phyloP scores from a whole-genome alignment of 1,140 invertebrate species.

The Saccostrea echinata region DNA sequence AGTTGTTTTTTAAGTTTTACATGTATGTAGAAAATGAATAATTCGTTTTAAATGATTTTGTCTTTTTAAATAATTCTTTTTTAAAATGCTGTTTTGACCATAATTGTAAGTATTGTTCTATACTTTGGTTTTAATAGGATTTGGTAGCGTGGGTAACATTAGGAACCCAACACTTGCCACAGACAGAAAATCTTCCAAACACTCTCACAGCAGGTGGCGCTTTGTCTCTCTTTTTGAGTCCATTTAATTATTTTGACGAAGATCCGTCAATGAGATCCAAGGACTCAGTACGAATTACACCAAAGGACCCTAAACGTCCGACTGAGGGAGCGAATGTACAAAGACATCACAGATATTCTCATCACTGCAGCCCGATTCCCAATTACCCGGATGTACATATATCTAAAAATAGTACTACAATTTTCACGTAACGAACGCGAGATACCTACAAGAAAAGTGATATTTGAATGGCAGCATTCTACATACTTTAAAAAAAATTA shows the following conservation, averaged over 20 bases:
- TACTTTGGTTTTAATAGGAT: conserved; percentile 65
- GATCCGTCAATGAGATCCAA: conserved; percentile 69
- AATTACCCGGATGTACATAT: conserved; percentile 49
- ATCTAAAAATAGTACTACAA: conserved; percentile 52
- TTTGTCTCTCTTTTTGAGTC: conserved; percentile 68
- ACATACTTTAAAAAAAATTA: background rate
- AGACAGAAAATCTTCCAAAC: conserved; percentile 72
- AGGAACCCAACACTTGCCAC: conserved; percentile 72
- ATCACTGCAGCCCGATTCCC: conserved; percentile 46
- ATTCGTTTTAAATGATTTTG: background rate
- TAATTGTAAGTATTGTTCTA: background rate
- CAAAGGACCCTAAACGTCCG: conserved; percentile 56
- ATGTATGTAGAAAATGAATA: no score
- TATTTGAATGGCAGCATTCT: conserved; percentile 35
- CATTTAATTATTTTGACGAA: conserved; percentile 75
- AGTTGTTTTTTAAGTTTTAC: no score
- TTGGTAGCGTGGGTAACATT: conserved; percentile 75
- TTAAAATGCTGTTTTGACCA: no score
- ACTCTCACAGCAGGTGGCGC: conserved; percentile 65
- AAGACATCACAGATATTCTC: conserved; percentile 48
- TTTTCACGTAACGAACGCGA: conserved; percentile 54
- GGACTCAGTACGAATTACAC: conserved; percentile 82
- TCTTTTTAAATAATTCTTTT: no score
- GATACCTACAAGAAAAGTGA: background rate
- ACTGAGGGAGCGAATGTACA: conserved; percentile 60